Conservation (phyloP, 2,888 invertebrate species). For the Agrotis puta region DNA sequence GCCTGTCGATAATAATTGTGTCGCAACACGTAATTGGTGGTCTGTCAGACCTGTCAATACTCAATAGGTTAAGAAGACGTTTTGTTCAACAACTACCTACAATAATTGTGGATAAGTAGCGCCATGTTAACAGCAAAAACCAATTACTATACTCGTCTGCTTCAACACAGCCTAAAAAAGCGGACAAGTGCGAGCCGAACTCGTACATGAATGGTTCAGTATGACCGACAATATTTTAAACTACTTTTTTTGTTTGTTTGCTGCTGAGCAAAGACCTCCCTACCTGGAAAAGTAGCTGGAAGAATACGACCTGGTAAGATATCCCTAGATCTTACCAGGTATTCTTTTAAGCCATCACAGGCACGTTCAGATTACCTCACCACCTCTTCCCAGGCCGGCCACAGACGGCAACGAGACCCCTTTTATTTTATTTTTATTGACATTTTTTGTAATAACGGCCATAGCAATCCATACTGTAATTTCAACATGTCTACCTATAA, state of each 20-base stretch:
- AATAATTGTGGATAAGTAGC: constrained; percentile 36
- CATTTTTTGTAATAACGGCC: background rate
- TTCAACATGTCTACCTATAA: background rate
- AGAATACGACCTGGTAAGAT: no score
- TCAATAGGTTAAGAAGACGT: constrained; percentile 26
- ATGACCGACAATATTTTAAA: background rate
- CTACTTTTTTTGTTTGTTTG: no score
- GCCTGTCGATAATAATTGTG: constrained; percentile 31
- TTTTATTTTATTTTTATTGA: no score
- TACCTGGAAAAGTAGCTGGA: no score
- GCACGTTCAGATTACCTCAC: no score
- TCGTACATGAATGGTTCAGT: background rate
- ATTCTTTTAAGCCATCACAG: no score
- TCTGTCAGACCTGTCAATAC: constrained; percentile 35
- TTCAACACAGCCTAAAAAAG: constrained; percentile 25
- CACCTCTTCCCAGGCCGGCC: no score
- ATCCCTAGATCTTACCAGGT: no score
- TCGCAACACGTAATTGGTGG: constrained; percentile 31
- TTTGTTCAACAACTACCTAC: background rate
- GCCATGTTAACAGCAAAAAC: constrained; percentile 14
- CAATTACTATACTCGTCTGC: constrained; percentile 14
- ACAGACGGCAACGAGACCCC: no score
- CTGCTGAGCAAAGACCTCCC: no score
- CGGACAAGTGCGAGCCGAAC: no score
- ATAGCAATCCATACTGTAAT: background rate